These are phyloP conservation scores for Pungitius pungitius DNA, from an alignment of 2,113 vertebrate species.

Conservation along the genomic window DNA sequence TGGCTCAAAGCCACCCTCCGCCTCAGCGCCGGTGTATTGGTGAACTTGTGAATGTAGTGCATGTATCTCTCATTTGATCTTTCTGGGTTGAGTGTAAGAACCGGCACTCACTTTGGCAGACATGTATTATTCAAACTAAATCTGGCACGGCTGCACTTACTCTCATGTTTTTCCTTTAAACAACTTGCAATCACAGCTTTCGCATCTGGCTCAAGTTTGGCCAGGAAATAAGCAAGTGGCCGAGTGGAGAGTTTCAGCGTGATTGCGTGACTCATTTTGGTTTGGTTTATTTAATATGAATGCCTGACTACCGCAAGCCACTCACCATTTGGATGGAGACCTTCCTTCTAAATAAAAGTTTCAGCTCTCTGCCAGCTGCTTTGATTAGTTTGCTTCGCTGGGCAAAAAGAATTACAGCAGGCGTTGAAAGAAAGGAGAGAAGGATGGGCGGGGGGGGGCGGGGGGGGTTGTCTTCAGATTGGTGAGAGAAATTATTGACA, in stretches of 20 bases:
- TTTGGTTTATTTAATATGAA: slow-evolving; percentile 18
- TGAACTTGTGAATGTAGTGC: slow-evolving; percentile 2
- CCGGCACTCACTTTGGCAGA: slow-evolving; percentile 22
- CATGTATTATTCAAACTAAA: slow-evolving; percentile 58
- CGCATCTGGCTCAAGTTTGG: slow-evolving; percentile 32
- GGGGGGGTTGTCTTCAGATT: slow-evolving; percentile 51
- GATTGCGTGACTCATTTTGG: slow-evolving; percentile 2
- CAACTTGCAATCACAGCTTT: not conserved
- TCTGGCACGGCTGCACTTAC: slow-evolving; percentile 41
- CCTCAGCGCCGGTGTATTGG: not conserved
- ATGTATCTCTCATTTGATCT: slow-evolving; percentile 3
- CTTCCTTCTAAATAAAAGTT: slow-evolving; percentile 12
- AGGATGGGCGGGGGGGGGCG: not conserved
- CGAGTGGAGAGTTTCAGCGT: not conserved
- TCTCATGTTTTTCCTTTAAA: slow-evolving; percentile 9
- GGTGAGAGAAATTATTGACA: slow-evolving; percentile 65
- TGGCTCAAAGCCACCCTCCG: slow-evolving; percentile 15
- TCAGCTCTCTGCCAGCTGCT: slow-evolving; percentile 5
- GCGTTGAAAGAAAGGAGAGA: not conserved
- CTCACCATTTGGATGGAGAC: not conserved
- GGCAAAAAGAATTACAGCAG: slow-evolving; percentile 13
- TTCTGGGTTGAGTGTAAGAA: slow-evolving; percentile 21
- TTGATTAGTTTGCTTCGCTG: slow-evolving; percentile 27
- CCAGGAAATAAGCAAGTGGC: not conserved
- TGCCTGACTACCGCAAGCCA: slow-evolving; percentile 7